Evolutionary conservation across 2,888 invertebrate species (phyloP), one percentile per base, ranked within the genome.

Genomic region (Thymelicus acteon): DNA sequence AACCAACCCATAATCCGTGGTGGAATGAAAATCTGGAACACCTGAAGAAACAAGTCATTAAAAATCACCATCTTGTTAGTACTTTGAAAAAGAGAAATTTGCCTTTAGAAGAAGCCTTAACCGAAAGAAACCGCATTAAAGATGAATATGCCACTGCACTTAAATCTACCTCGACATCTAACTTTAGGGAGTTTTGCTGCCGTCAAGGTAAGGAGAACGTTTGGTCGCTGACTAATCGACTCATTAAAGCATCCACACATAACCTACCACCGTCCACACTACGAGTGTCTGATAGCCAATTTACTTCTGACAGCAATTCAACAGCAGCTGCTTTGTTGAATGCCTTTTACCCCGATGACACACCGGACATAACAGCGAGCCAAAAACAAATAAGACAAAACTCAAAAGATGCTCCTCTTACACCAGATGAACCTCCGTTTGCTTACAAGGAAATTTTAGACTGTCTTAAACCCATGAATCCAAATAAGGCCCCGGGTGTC

Each of bases 151-250:
- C 57, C 7, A 7, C 52, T 1, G 57, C 57, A 12, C 57, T 57
- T 5, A 31, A 37, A 57, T 19, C 52, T 1, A 8, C 57, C 0
- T 76, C 77, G 0, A 72, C 73, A 0, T 31, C 68, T 0, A 39
- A 74, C 48, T 80, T 78, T 39, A 64, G 72, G 2, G 74, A 78
- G 0, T 80, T 80, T 8, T 80, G 78, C 37, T 60, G 31, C 0
- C n/a, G n/a, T 0, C 58, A 58, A n/a, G 58, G 58, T n/a, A 58
- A 58, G n/a, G 58, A 58, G 10, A 8, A 54, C 8, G 54, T 24
- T 4, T 54, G 54, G 54, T 54, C 54, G 3, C 10, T 54, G 0
- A 54, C 54, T 5, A 58, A 58, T n/a, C 37, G 58, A 58, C 13
- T 54, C 0, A 54, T 54, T 10, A 54, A 54, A 24, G 24, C 54